Evolutionary conservation across 2,797 vertebrate species (phyloP), one percentile per base, ranked within the genome.

Genomic region (Syngnathus acus): DNA sequence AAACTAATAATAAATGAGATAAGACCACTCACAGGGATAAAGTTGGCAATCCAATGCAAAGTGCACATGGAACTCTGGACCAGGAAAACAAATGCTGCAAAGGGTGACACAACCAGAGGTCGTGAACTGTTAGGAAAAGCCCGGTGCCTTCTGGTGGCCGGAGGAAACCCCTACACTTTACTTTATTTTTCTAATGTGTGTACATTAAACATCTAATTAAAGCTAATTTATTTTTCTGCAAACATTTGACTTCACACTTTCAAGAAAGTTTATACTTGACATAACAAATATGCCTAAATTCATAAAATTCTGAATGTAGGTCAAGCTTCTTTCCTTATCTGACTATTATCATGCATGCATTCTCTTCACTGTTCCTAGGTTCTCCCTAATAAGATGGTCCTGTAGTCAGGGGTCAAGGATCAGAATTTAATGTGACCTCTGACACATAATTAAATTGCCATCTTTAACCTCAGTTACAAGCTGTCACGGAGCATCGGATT

Each of bases 371-470:
- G n/a, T 9, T 59, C 26, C 2, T 8, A 39, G 39, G 19, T 21
- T 38, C 37, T n/a, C 45, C 38, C 62, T 21, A 50, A 64, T 37
- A 32, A 48, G 26, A 51, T 6, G 10, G 26, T 47, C 42, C n/a
- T 23, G 19, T 8, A 8, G 16, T 38, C 37, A 51, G 32, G 32
- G 62, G 62, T 51, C 62, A 64, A n/a, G n/a, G 86, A 87, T 89
- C 85, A 78, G 65, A 62, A 65, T 79, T 79, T 87, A 90, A 89
- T 83, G 81, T 88, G 89, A 90, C 87, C 90, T 90, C 79, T 89
- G 88, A 88, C 86, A 87, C 82, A 87, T 91, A 89, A 91, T 89
- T 89, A 92, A 90, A 92, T 89, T 79, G 86, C 83, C 86, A 88
- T 90, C 82, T 90, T 91, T 91, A 92, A 91, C 91, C 88, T 89